Evolutionary conservation across 2,113 vertebrate species (phyloP), one percentile per base, ranked within the genome.

Genomic region (Rhinoderma darwinii): DNA sequence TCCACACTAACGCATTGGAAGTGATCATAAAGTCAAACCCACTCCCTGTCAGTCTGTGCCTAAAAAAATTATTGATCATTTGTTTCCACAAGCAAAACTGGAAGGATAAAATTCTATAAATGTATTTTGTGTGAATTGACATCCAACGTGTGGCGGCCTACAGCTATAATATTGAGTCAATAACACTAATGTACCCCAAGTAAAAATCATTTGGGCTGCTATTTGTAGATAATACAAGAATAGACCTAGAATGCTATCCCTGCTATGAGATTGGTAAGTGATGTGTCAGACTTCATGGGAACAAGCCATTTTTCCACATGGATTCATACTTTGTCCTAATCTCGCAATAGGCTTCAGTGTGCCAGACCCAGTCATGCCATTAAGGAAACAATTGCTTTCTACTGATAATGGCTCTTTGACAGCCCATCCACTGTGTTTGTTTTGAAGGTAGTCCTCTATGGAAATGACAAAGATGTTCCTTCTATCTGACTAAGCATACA

Each of bases 361-460:
- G 83, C 88, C 89, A 90, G 41, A 75, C 89, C 88, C 68, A 32
- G 83, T 20, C 86, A 90, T 90, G 66, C 41, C 87, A 88, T 68
- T 91, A 88, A 75, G 86, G 89, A 93, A 94, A 90, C 88, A 90
- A 82, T 91, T 93, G 78, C 79, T 89, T 85, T 83, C 83, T 84
- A 39, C 73, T 89, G 88, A 89, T 93, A 89, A 89, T 72, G 14
- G 44, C 87, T 86, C 84, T 92, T 92, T 93, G 88, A 74, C 25
- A 89, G 88, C 22, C 86, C 4, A 20, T 90, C 83, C 73, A 87
- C 78, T 50, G 1, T 89, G 77, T 92, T 93, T 90, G 88, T 94
- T 92, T 88, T 88, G 88, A 79, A 91, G 90, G 88, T 88, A 91
- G 90, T 86, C 32, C 41, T 93, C 93, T 91, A 86, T 92, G 77